These are phyloP conservation scores for Amniataba percoides DNA, from an alignment of 2,797 vertebrate species.

Conservation along the genomic window DNA sequence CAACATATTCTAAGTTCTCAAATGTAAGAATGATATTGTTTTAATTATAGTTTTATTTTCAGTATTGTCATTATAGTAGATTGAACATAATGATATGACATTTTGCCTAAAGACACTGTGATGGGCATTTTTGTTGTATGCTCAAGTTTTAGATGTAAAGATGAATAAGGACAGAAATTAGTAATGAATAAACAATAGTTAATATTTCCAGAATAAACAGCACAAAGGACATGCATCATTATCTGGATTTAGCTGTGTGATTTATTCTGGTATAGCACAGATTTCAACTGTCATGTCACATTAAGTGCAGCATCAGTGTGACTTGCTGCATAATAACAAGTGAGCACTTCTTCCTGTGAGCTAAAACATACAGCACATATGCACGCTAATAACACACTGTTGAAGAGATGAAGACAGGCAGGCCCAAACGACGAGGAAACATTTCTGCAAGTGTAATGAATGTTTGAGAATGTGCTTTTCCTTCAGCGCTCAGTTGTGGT, in stretches of 20 bases:
- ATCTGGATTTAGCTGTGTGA: not conserved
- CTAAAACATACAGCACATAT: not conserved
- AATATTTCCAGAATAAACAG: not conserved
- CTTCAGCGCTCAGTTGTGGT: not conserved
- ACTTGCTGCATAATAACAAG: not conserved
- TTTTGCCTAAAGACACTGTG: not conserved
- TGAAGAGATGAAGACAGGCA: not conserved
- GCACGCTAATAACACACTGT: not conserved
- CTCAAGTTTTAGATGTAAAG: not conserved
- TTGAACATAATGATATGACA: not conserved
- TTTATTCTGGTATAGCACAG: not conserved
- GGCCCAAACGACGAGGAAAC: slow-evolving; percentile 1
- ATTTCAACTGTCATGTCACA: slow-evolving; percentile 3
- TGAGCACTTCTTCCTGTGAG: not conserved
- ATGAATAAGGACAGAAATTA: not conserved
- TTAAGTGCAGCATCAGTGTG: not conserved
- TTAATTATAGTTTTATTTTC: no score
- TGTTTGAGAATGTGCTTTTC: slow-evolving; percentile 1
- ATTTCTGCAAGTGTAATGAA: slow-evolving; percentile 6
- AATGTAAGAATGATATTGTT: no score
- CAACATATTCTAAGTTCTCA: no score
- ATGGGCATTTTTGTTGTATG: not conserved
- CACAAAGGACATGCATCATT: not conserved
- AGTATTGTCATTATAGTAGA: no score
- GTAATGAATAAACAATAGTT: not conserved